phyloP scores from a whole-genome alignment of 2,113 vertebrate genomes.

The Pteropus alecto region DNA sequence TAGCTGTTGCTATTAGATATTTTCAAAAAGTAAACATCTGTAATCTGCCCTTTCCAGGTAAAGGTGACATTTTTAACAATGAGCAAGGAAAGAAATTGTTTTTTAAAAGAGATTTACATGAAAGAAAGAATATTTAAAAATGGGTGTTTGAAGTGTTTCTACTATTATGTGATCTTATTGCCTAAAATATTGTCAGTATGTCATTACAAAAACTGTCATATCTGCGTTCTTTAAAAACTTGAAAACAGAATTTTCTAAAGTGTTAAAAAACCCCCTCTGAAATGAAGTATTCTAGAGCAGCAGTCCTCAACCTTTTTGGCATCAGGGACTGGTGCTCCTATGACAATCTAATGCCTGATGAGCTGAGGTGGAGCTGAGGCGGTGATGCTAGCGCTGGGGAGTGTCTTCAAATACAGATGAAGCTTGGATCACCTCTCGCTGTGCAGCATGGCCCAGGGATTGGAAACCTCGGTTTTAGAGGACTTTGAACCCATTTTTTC shows the following conservation, averaged over 20 bases:
- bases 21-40: constrained; percentile 55
- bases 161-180: constrained; percentile 24
- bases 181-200: not conserved
- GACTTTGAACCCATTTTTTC: not conserved
- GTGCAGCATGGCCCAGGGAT: no score
- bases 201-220: constrained; percentile 7
- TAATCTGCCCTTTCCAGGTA: constrained; percentile 54
- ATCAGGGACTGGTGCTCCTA: no score
- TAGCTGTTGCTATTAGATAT: constrained; percentile 30
- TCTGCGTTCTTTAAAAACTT: not conserved
- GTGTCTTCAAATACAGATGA: no score
- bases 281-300: not conserved
- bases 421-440: no score
- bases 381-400: no score
- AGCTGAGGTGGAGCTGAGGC: no score
- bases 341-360: no score
- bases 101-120: constrained; percentile 47
- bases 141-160: constrained; percentile 41
- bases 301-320: no score
- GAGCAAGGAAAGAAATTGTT: not conserved
- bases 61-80: constrained; percentile 43
- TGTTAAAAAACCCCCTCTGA: not conserved
- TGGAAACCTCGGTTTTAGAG: not conserved
- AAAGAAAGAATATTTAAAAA: constrained; percentile 33
- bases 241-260: constrained; percentile 26